These are phyloP conservation scores for Paramacrobiotus metropolitanus DNA, from an alignment of 1,140 invertebrate species.

Conservation along the genomic window DNA sequence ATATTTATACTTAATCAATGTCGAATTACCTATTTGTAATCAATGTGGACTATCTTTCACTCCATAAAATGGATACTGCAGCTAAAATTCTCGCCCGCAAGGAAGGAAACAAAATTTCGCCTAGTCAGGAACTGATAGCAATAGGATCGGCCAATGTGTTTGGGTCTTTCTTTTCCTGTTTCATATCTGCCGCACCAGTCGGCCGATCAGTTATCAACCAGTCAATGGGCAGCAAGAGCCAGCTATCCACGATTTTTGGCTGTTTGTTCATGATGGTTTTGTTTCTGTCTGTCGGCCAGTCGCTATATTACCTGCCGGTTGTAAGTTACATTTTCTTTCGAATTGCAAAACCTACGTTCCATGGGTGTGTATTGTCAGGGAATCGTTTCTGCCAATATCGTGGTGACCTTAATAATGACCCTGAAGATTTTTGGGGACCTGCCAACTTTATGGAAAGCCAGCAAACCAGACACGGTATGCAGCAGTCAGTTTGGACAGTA, in stretches of 20 bases:
- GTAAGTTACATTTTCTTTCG: not conserved
- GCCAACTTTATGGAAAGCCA: not conserved
- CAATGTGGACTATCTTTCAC: too few relatives aligned
- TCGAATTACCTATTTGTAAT: too few relatives aligned
- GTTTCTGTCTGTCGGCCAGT: not conserved
- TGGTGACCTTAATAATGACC: not conserved
- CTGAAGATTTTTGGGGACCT: not conserved
- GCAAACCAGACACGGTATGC: not conserved
- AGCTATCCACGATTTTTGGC: not conserved
- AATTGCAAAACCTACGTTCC: too few relatives aligned
- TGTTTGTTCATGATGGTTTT: not conserved
- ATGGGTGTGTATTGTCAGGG: too few relatives aligned
- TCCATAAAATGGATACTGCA: too few relatives aligned
- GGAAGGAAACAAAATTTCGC: not conserved
- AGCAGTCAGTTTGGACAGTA: not conserved
- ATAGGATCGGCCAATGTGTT: not conserved
- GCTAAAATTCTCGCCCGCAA: not conserved
- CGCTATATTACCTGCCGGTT: not conserved
- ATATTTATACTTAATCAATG: too few relatives aligned
- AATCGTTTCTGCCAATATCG: not conserved
- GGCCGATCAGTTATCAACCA: conserved; percentile 2
- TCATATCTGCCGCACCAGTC: not conserved
- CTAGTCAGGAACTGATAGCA: not conserved
- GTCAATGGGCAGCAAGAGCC: conserved; percentile 5
- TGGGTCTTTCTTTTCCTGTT: not conserved